These are phyloP conservation scores for Drosophila dunni DNA, from an alignment of 1,140 invertebrate species.

Conservation along the genomic window DNA sequence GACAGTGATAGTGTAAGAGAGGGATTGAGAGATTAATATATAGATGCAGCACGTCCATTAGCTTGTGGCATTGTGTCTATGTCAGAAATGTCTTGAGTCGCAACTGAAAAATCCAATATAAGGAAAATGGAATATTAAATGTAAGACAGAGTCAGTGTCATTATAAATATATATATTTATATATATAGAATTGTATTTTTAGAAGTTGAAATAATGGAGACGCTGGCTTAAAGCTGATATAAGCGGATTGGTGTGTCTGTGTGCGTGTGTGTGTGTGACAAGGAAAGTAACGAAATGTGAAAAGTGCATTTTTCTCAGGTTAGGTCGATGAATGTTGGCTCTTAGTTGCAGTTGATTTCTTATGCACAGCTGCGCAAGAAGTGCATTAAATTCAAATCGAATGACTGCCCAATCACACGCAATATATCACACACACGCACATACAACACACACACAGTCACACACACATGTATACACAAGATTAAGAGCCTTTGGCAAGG, in stretches of 20 bases:
- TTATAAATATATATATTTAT: slow-evolving; percentile 18
- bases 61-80: slow-evolving; percentile 61
- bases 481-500: slow-evolving; percentile 38
- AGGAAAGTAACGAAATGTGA: slow-evolving; percentile 17
- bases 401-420: slow-evolving; percentile 20
- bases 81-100: slow-evolving; percentile 27
- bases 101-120: slow-evolving; percentile 57
- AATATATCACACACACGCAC: slow-evolving; percentile 14
- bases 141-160: slow-evolving; percentile 8
- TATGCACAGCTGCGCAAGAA: slow-evolving; percentile 67
- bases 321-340: background rate
- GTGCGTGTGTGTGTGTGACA: background rate
- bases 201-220: slow-evolving; percentile 2
- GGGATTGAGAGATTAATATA: background rate
- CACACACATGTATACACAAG: slow-evolving; percentile 8
- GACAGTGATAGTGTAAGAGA: background rate
- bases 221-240: slow-evolving; percentile 18
- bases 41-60: slow-evolving; percentile 37
- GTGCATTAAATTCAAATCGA: slow-evolving; percentile 72
- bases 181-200: background rate
- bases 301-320: slow-evolving; percentile 12
- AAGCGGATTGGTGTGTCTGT: slow-evolving; percentile 8
- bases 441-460: slow-evolving; percentile 10
- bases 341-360: slow-evolving; percentile 53
- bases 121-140: slow-evolving; percentile 13